These are phyloP conservation scores for Drosophila parabipectinata DNA, from an alignment of 1,140 invertebrate genomes.

Conservation along the genomic window DNA sequence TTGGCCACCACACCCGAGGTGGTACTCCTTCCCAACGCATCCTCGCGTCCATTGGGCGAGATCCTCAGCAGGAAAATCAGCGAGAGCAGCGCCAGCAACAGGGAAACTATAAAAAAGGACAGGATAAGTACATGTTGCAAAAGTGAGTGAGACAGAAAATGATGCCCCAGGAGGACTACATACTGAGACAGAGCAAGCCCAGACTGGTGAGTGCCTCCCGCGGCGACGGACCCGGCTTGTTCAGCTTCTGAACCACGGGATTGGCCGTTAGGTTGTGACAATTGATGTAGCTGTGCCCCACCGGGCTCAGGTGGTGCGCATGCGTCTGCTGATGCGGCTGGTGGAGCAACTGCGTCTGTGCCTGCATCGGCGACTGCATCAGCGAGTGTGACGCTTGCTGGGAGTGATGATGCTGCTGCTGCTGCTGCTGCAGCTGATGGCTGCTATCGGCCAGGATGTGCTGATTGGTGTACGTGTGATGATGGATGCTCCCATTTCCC, in stretches of 20 bases:
- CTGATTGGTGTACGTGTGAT: slow-evolving; percentile 78
- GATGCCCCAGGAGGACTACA: slow-evolving; percentile 9
- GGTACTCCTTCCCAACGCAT: slow-evolving; percentile 60
- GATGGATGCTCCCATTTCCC: slow-evolving; percentile 55
- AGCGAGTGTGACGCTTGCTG: slow-evolving; percentile 23
- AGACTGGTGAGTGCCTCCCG: slow-evolving; percentile 92
- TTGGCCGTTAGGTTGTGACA: slow-evolving; percentile 64
- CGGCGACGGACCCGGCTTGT: slow-evolving; percentile 75
- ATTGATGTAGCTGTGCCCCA: slow-evolving; percentile 70
- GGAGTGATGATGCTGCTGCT: slow-evolving; percentile 23
- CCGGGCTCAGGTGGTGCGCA: slow-evolving; percentile 16
- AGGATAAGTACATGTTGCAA: not conserved
- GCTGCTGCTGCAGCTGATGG: slow-evolving; percentile 37
- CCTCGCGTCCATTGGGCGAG: slow-evolving; percentile 86
- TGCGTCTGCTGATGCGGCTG: slow-evolving; percentile 12
- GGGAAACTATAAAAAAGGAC: slow-evolving; percentile 86
- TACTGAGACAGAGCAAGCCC: slow-evolving; percentile 90
- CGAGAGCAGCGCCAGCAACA: slow-evolving; percentile 92
- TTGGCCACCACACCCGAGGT: slow-evolving; percentile 61
- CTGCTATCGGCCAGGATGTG: slow-evolving; percentile 65
- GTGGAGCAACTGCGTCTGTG: slow-evolving; percentile 1
- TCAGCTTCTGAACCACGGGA: slow-evolving; percentile 48
- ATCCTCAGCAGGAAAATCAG: slow-evolving; percentile 94
- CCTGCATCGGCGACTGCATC: slow-evolving; percentile 13
- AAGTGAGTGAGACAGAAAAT: too few species aligned